Conservation (phyloP, 2,113 vertebrate genomes). For the Carollia perspicillata region DNA sequence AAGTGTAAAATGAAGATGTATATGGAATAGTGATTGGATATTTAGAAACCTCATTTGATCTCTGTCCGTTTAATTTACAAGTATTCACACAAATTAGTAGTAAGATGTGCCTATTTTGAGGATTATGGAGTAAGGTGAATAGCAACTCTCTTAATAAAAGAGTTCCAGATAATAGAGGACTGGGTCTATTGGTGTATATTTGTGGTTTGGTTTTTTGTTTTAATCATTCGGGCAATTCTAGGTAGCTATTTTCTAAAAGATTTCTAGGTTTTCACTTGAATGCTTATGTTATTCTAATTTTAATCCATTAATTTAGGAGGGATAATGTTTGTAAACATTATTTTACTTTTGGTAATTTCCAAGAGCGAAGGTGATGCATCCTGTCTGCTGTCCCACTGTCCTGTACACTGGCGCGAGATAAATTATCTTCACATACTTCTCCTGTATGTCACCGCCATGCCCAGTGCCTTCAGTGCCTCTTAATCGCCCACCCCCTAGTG, state of each 20-base stretch:
- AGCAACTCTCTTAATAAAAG: neutral
- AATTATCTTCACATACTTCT: neutral
- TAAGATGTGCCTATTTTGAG: neutral
- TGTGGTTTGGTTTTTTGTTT: neutral
- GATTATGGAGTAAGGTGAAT: neutral
- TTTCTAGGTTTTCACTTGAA: neutral
- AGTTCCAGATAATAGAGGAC: neutral
- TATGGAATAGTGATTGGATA: slow-evolving; percentile 12
- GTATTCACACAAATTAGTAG: slow-evolving; percentile 2
- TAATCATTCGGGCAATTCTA: neutral
- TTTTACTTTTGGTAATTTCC: neutral
- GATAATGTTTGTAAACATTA: neutral
- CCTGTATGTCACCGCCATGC: too few relatives aligned
- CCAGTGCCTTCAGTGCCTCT: neutral
- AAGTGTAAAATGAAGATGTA: slow-evolving; percentile 18
- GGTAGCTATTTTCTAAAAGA: slow-evolving; percentile 16
- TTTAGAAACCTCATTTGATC: slow-evolving; percentile 41
- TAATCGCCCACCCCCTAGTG: neutral
- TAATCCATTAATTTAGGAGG: neutral
- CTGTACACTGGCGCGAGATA: neutral
- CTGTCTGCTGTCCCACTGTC: neutral
- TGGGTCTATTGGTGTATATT: neutral
- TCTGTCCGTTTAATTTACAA: slow-evolving; percentile 30
- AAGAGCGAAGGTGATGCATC: neutral
- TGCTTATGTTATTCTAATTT: neutral